These are phyloP conservation scores for Anthopleura xanthogrammica DNA, from an alignment of 92 coral and sea anemone species.

Conservation along the genomic window DNA sequence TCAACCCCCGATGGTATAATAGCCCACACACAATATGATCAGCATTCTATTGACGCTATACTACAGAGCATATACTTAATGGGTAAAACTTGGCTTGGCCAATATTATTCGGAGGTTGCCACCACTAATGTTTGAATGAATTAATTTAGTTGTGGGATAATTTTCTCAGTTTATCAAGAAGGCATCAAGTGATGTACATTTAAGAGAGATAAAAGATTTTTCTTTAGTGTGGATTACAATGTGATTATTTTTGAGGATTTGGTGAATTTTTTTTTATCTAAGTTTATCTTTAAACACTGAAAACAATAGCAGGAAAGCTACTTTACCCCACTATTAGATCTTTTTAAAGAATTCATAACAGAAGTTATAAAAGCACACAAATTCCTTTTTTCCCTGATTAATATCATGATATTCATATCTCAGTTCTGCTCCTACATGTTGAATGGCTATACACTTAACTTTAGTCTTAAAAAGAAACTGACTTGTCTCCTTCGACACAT, in stretches of 20 bases:
- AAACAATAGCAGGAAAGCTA: too few species aligned
- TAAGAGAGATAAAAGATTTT: background rate
- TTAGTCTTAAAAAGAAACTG: too few species aligned
- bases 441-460: too few species aligned
- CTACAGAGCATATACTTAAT: background rate
- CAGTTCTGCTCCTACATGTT: too few species aligned
- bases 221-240: background rate
- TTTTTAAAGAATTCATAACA: too few species aligned
- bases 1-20: background rate
- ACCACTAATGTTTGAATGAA: background rate
- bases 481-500: too few species aligned
- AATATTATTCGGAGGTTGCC: background rate
- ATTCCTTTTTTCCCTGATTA: too few species aligned
- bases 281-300: too few species aligned
- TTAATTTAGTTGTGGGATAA: background rate
- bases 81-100: background rate
- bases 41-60: background rate
- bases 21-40: conserved; percentile 2
- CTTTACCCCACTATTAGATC: too few species aligned
- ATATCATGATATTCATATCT: too few species aligned
- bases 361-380: too few species aligned
- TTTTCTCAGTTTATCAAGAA: background rate
- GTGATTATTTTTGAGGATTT: background rate
- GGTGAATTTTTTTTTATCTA: too few species aligned
- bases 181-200: background rate